Evolutionary conservation across 1,140 invertebrate species (phyloP).

Genomic region (Drosophila arawakana): DNA sequence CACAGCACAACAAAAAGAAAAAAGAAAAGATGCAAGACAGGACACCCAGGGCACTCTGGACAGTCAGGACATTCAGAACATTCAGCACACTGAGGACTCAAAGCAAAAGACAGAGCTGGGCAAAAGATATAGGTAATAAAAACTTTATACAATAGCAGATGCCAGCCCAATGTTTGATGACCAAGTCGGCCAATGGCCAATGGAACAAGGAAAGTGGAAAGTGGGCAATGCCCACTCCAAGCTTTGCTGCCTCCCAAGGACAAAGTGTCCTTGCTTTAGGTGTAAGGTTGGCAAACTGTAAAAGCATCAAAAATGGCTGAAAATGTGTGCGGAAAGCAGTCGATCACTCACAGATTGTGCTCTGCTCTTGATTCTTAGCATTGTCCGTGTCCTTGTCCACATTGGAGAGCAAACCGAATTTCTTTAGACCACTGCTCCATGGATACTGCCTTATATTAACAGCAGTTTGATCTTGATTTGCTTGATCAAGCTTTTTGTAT

Average conservation of each 20-base stretch:
- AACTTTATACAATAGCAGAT: slow-evolving; percentile 63
- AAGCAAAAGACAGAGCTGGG: neutral
- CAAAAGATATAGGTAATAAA: slow-evolving; percentile 73
- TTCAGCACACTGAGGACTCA: neutral
- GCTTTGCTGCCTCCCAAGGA: neutral
- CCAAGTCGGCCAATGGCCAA: slow-evolving; percentile 15
- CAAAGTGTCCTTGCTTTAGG: slow-evolving; percentile 8
- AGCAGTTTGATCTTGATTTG: neutral
- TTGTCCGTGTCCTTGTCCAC: neutral
- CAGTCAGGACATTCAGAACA: neutral
- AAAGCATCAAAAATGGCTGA: neutral
- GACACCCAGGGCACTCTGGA: neutral
- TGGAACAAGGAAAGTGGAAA: neutral
- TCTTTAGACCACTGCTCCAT: neutral
- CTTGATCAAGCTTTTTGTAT: too few species aligned
- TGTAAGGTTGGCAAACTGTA: neutral
- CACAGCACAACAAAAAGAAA: slow-evolving; percentile 1
- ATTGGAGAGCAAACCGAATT: neutral
- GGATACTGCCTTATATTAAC: neutral
- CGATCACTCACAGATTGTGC: slow-evolving; percentile 5
- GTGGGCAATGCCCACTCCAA: slow-evolving; percentile 15
- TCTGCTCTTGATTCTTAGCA: too few species aligned
- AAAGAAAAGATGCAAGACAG: neutral
- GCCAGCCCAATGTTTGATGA: slow-evolving; percentile 29
- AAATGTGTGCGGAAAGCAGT: neutral